Conservation (phyloP, 2,888 invertebrate species). For the Diarsia mendica region DNA sequence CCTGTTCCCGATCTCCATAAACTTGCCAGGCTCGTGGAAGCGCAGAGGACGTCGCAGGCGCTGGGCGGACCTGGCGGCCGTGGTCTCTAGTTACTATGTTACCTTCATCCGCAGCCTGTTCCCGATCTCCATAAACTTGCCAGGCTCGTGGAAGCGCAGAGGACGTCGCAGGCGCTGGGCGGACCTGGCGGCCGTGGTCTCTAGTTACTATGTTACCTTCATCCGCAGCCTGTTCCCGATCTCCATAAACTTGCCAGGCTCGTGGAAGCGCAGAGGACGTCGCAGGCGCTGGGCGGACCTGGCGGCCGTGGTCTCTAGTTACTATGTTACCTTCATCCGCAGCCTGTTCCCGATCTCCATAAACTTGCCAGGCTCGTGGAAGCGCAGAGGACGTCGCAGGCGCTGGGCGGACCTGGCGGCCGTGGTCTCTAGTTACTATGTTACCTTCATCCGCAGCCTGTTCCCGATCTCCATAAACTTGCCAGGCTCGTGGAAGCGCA, state of each 20-base stretch:
- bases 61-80: slow-evolving; percentile 91
- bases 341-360: slow-evolving; percentile 97
- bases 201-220: slow-evolving; percentile 90
- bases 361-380: slow-evolving; percentile 99
- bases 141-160: slow-evolving; percentile 98
- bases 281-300: slow-evolving; percentile 93
- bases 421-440: too few relatives aligned
- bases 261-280: slow-evolving; percentile 97
- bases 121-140: slow-evolving; percentile 98
- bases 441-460: slow-evolving; percentile 95
- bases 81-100: not conserved
- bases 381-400: slow-evolving; percentile 94
- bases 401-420: slow-evolving; percentile 92
- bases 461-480: slow-evolving; percentile 98
- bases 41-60: slow-evolving; percentile 94
- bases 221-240: slow-evolving; percentile 96
- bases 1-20: slow-evolving; percentile 96
- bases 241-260: slow-evolving; percentile 98
- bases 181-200: slow-evolving; percentile 92
- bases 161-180: slow-evolving; percentile 93
- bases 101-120: slow-evolving; percentile 96
- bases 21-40: slow-evolving; percentile 99
- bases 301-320: slow-evolving; percentile 79
- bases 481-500: slow-evolving; percentile 98
- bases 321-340: slow-evolving; percentile 93